Conservation (phyloP, 2,113 vertebrate genomes). For the Salvelinus namaycush region DNA sequence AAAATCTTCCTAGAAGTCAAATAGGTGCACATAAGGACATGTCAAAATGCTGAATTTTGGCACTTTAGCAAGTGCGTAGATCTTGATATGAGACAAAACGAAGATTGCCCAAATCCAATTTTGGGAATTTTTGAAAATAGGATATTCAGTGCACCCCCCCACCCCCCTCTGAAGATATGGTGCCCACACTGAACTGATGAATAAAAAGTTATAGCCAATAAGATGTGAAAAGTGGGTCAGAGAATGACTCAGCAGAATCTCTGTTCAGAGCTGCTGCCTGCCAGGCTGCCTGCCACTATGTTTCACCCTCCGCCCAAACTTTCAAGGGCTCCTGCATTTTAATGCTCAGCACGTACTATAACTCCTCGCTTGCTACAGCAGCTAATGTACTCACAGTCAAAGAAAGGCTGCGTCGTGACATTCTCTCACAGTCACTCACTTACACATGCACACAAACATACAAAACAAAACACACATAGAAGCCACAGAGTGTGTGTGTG, state of each 20-base stretch:
- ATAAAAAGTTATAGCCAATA: conserved; percentile 51
- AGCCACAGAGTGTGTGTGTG: neutral
- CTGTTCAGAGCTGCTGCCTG: conserved; percentile 8
- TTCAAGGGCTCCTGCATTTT: conserved; percentile 37
- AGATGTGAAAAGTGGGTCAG: conserved; percentile 62
- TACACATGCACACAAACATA: conserved; percentile 3
- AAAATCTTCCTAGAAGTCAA: no score
- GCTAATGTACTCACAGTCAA: conserved; percentile 22
- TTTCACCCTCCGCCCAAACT: neutral
- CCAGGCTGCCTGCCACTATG: conserved; percentile 18
- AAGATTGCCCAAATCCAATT: neutral
- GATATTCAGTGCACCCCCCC: no score
- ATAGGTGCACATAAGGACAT: no score
- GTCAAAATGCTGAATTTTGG: no score
- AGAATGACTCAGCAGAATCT: conserved; percentile 52
- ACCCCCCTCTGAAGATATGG: neutral
- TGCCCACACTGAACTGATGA: conserved; percentile 4
- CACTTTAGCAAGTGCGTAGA: no score
- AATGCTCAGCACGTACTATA: conserved; percentile 29
- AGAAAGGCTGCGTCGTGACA: conserved; percentile 3
- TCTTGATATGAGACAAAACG: neutral
- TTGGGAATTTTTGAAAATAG: no score
- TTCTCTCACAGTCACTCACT: neutral
- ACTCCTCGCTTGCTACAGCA: conserved; percentile 7
- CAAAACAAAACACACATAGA: neutral